Evolutionary conservation across 2,888 invertebrate genomes (phyloP), one percentile per base, ranked within the genome.

Genomic region (Drosophila setosimentum): DNA sequence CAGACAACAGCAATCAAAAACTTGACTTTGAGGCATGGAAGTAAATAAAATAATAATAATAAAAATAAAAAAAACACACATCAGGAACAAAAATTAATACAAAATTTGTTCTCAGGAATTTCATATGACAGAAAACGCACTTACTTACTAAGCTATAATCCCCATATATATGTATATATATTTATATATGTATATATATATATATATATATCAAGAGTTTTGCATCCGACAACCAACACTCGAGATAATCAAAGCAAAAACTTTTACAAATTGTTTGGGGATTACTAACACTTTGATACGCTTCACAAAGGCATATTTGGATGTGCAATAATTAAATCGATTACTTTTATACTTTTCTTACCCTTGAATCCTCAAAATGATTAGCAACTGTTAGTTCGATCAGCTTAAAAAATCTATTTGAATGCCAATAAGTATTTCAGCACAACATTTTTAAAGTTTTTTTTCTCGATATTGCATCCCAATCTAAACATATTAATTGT

Each of bases 41-140:
- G 58, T 68, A 68, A 70, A 78, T 66, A 60, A 40, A 55, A 33
- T n/a, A 50, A 24, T 13, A 27, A 29, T 27, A 60, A 51, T 13
- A 45, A 51, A n/a, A n/a, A n/a, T n/a, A n/a, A n/a, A n/a, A n/a
- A n/a, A n/a, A 54, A 61, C 35, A 32, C 68, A 62, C 55, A 63
- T 61, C 57, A 33, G 42, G 35, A 61, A 57, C 33, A 51, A 68
- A 73, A 81, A 84, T 89, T 84, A 89, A 84, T 78, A 68, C 79
- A 72, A 89, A 89, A 87, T 84, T 87, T 71, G 51, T 69, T 76
- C 68, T 71, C 33, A 50, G 68, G 85, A 84, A 89, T 89, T 84
- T 87, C 87, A 84, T 87, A 78, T 72, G 79, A 76, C 79, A 72
- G 71, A 50, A 57, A 68, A 59, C 42, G 67, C 67, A 61, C 35